Conservation (phyloP, 2,797 vertebrate species). For the Trachops cirrhosus region DNA sequence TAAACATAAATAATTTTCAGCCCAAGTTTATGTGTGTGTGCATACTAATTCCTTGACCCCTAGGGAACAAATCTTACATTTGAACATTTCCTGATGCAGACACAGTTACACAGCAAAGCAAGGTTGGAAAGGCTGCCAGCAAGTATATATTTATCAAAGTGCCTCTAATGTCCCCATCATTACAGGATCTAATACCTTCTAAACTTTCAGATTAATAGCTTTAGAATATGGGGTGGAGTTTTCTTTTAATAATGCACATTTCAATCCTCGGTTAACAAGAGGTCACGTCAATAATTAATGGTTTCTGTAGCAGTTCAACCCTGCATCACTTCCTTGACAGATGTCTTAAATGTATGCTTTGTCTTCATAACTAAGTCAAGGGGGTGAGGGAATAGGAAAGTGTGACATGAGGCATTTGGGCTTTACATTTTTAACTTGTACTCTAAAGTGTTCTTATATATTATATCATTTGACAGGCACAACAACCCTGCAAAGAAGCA, state of each 20-base stretch:
- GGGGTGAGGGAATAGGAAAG: not conserved
- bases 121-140: constrained; percentile 16
- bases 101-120: not conserved
- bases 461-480: not conserved
- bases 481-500: not conserved
- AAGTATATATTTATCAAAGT: constrained; percentile 54
- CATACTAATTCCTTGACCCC: not conserved
- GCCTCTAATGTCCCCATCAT: constrained; percentile 40
- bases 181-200: constrained; percentile 46
- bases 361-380: constrained; percentile 29
- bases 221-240: constrained; percentile 55
- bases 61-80: not conserved
- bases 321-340: constrained; percentile 44
- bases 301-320: constrained; percentile 2
- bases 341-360: constrained; percentile 47
- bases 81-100: not conserved
- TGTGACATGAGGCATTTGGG: not conserved
- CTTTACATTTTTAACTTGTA: not conserved
- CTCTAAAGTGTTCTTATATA: not conserved
- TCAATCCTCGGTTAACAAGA: constrained; percentile 52
- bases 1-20: not conserved
- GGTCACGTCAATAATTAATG: constrained; percentile 58
- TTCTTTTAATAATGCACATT: constrained; percentile 69
- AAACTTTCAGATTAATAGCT: constrained; percentile 66
- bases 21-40: not conserved